Evolutionary conservation across 1,140 invertebrate genomes (phyloP), one percentile per base, ranked within the genome.

Genomic region (Parapsyche elsis): DNA sequence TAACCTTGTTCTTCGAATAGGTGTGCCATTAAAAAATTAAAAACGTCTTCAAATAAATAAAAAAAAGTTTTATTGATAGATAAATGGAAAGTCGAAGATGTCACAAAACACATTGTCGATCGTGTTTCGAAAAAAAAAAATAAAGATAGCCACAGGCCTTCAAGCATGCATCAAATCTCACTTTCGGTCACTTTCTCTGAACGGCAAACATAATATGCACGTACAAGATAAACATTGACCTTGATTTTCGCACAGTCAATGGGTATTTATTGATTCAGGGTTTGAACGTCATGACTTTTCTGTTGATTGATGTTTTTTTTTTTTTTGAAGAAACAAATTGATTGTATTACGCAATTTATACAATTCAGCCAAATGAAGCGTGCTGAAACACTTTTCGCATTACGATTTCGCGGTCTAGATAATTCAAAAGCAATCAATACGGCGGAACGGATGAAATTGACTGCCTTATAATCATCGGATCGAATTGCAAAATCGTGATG

Each of bases 171-270:
- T 23, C 9, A 24, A 67, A 67, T 79, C 78, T 79, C 78, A 79
- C 78, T 79, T 79, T 79, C 78, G 78, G 78, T 73, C 70, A 79
- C 78, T 79, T 79, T 79, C 78, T 59, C 67, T 46, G 14, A 0
- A 59, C 57, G 38, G 44, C 10, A 30, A 14, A 9, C 1, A 4
- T 38, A 38, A 38, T 38, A 38, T 38, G 16, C 49, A 12, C 77
- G 30, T 53, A 78, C 38, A n/a, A 38, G 30, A 53, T 77, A 0
- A 77, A 23, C 26, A 71, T 24, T 71, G 78, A 79, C 70, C 78
- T 21, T 59, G 70, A 59, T 59, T 79, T 38, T n/a, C n/a, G n/a
- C 30, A 38, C 30, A 38, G 30, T 38, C 30, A 38, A n/a, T n/a
- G n/a, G n/a, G 30, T 38, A 38, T 38, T 38, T 38, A 38, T 38